Evolutionary conservation across 2,797 vertebrate genomes (phyloP), one percentile per base, ranked within the genome.

Genomic region (Pteropus rufus): DNA sequence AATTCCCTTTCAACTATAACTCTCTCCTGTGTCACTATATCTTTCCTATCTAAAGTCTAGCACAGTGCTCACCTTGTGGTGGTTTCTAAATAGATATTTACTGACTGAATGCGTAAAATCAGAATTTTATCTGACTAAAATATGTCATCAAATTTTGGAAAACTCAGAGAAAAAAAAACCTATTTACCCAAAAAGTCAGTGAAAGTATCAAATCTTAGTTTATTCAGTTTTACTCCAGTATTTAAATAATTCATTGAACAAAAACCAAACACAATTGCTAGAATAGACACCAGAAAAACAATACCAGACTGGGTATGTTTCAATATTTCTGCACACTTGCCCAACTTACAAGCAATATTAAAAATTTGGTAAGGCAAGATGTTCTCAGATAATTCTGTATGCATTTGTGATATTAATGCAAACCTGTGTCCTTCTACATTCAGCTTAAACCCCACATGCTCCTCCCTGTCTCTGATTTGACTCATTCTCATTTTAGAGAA

Each of bases 401-500:
- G 29, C 31, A 26, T 76, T 19, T 69, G 64, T 92, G 76, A 60
- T 79, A 19, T 5, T 76, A 67, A 94, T 7, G 29, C 34, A 65
- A 31, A 85, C 41, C 44, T 93, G 31, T 46, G 58, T 87, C 15
- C 49, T 70, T 54, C 58, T 58, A 15, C 52, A 9, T n/a, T 91
- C 15, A 94, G 21, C 36, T 81, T 62, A 49, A 93, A 69, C 18
- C 41, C 0, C 62, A 58, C 36, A 62, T 75, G 15, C 18, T 93
- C 21, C 39, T 85, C 24, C 62, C 88, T 83, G 41, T n/a, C 92
- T 58, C 46, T 95, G 34, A 60, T 82, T 91, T 3, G 10, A 98
- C 96, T 89, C 2, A 34, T 93, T 34, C 24, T 93, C 79, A 75
- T 93, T 31, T 95, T 76, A 96, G 52, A 89, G 92, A n/a, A 79